These are phyloP conservation scores for Atlantisia rogersi DNA, from an alignment of 2,113 vertebrate species.

Conservation along the genomic window DNA sequence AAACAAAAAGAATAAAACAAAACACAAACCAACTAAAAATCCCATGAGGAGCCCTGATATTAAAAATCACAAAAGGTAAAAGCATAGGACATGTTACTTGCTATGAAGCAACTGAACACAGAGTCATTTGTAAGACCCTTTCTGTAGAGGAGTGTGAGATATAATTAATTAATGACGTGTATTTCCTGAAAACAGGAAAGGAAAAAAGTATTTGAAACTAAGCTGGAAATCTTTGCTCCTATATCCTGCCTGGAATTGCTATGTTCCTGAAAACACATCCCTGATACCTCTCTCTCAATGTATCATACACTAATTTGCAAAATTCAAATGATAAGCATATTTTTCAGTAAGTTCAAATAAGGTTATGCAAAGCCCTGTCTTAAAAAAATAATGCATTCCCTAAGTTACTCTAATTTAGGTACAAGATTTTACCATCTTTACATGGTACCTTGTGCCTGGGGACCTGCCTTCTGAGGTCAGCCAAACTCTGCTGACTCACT, in stretches of 20 bases:
- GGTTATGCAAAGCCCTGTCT: background rate
- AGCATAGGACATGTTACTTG: background rate
- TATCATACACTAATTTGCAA: background rate
- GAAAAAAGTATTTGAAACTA: background rate
- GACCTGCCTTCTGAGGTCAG: background rate
- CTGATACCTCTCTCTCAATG: background rate
- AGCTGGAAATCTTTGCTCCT: background rate
- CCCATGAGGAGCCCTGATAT: no score
- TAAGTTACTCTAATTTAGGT: background rate
- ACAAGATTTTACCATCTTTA: background rate
- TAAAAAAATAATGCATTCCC: background rate
- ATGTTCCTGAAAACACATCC: background rate
- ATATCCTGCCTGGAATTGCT: background rate
- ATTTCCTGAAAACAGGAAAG: background rate
- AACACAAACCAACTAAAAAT: no score
- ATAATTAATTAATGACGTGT: background rate
- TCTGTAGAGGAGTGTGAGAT: background rate
- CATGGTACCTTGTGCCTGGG: background rate
- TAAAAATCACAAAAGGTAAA: background rate
- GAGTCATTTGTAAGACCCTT: background rate
- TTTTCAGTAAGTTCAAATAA: background rate
- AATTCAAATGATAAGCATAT: background rate
- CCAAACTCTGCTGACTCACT: background rate
- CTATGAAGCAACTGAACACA: background rate
- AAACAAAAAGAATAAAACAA: no score